Evolutionary conservation across 1,140 invertebrate genomes (phyloP), one percentile per base, ranked within the genome.

Genomic region (Macrosteles quadrilineatus): DNA sequence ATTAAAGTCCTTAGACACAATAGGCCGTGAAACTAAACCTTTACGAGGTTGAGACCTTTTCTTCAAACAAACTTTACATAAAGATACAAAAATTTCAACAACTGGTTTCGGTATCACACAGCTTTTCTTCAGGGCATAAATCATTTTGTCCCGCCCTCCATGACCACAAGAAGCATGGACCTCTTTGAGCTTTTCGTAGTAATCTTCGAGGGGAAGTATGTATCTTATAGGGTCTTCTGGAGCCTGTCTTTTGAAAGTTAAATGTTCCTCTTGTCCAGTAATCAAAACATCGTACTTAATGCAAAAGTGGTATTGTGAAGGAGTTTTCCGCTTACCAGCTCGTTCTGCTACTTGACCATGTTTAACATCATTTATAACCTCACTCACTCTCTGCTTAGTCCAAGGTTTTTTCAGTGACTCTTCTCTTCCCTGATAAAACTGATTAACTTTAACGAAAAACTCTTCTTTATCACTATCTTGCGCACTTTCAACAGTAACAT

Each of bases 41-140:
- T 43, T 43, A 43, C 36, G 36, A 43, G 36, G 36, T 43, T 43
- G 36, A 43, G 36, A 43, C 36, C 36, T 43, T 43, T 43, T 43
- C 36, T 43, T 43, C 36, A 43, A 43, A 43, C 36, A 43, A 43
- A 43, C 36, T 43, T 43, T 43, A 43, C 36, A 43, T 43, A 43
- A 43, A 43, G 36, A 43, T 43, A 43, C 36, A 43, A 43, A 43
- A 43, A 43, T 43, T 43, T 43, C 36, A n/a, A n/a, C n/a, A n/a
- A n/a, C n/a, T n/a, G n/a, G n/a, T n/a, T n/a, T n/a, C n/a, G n/a
- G n/a, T n/a, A n/a, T n/a, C n/a, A n/a, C n/a, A n/a, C n/a, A n/a
- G n/a, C n/a, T n/a, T n/a, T n/a, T n/a, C n/a, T n/a, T n/a, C n/a
- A n/a, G n/a, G n/a, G n/a, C n/a, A n/a, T n/a, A n/a, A n/a, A n/a